Evolutionary conservation across 2,888 invertebrate genomes (phyloP).

Genomic region (Dasysyrphus albostriatus): DNA sequence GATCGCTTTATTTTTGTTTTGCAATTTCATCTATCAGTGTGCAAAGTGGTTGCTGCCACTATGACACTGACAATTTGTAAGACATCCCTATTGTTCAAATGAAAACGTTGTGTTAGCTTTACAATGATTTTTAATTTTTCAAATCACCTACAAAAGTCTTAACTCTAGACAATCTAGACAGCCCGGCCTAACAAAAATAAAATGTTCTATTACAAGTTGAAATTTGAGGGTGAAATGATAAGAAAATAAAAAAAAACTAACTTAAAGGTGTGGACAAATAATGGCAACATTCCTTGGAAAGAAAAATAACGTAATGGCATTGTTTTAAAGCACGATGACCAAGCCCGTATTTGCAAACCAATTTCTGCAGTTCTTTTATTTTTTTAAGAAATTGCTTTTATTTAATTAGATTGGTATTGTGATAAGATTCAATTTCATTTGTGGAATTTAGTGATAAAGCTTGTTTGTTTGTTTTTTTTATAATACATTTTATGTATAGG

Average conservation of each 20-base stretch:
- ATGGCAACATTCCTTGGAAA: neutral
- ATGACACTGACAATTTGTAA: too few relatives aligned
- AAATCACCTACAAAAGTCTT: too few relatives aligned
- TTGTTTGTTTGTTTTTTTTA: neutral
- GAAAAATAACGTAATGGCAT: neutral
- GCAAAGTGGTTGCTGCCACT: too few relatives aligned
- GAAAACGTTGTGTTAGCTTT: too few relatives aligned
- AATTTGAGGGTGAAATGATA: neutral
- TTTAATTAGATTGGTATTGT: slow-evolving; percentile 13
- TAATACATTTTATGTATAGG: neutral
- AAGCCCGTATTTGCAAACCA: slow-evolving; percentile 1
- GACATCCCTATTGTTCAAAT: too few relatives aligned
- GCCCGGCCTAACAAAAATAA: neutral
- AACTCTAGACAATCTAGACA: too few relatives aligned
- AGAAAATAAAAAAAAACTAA: neutral
- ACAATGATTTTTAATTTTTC: too few relatives aligned
- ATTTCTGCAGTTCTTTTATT: slow-evolving; percentile 10
- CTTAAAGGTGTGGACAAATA: neutral
- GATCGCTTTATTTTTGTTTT: too few relatives aligned
- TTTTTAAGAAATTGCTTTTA: neutral
- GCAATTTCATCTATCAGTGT: too few relatives aligned
- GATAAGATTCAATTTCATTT: slow-evolving; percentile 18
- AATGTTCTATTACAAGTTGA: neutral
- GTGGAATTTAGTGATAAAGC: neutral
- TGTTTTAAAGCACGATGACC: neutral